Conservation (phyloP, 1,140 invertebrate species). For the Lepidurus couesii region DNA sequence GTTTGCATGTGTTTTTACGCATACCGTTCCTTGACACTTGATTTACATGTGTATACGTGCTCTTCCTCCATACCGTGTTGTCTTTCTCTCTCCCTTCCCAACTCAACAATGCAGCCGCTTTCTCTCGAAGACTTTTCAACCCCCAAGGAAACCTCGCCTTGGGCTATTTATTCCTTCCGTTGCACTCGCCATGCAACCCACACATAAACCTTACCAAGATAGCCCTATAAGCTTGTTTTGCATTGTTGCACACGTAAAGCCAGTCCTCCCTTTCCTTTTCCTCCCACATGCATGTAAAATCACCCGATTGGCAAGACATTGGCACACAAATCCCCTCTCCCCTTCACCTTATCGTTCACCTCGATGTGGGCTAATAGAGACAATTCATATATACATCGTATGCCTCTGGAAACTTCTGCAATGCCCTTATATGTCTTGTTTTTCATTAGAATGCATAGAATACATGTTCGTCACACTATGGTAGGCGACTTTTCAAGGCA, state of each 20-base stretch:
- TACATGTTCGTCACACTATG: neutral
- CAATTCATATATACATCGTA: too few relatives aligned
- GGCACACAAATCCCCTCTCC: neutral
- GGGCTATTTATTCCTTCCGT: constrained; percentile 7
- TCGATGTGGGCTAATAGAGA: neutral
- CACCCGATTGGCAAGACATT: constrained; percentile 1
- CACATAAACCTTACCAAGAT: neutral
- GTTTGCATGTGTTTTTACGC: neutral
- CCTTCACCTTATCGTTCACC: neutral
- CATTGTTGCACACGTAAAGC: neutral
- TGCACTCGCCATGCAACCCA: neutral
- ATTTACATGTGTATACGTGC: constrained; percentile 15
- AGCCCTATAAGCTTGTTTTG: neutral
- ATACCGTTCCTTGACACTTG: constrained; percentile 12
- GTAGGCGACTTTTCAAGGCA: constrained; percentile 11
- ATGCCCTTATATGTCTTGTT: neutral
- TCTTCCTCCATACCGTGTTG: neutral
- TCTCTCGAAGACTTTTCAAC: neutral
- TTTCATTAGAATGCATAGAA: neutral
- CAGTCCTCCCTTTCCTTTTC: neutral
- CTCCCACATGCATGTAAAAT: neutral
- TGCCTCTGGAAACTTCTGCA: too few relatives aligned
- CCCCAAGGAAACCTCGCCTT: neutral
- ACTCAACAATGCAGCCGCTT: constrained; percentile 1
- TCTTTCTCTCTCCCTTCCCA: neutral